A percentile compares a stretch with the other conserved stretches of the same genome.
Evolutionary conservation across 92 coral and sea anemone species (phyloP).

Genomic region (Hydrozoanthus gracilis): DNA sequence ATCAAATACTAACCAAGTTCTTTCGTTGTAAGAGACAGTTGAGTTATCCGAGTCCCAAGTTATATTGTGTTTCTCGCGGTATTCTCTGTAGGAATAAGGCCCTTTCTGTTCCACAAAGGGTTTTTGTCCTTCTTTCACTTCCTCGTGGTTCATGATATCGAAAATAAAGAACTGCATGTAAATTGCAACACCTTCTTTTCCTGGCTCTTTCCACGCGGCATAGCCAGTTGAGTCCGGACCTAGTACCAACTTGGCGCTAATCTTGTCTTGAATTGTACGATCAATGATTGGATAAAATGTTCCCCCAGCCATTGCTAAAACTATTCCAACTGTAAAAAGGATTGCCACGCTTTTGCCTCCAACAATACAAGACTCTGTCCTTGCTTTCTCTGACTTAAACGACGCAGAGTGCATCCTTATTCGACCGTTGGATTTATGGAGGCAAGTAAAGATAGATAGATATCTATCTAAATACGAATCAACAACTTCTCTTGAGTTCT

Average conservation of each 20-base stretch:
- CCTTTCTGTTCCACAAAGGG: slow-evolving; percentile 80
- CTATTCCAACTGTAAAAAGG: slow-evolving; percentile 72
- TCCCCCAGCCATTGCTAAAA: slow-evolving; percentile 64
- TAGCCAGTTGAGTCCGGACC: slow-evolving; percentile 71
- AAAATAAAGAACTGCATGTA: slow-evolving; percentile 84
- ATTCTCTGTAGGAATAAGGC: slow-evolving; percentile 91
- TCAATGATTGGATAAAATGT: slow-evolving; percentile 74
- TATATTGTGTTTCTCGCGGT: slow-evolving; percentile 74
- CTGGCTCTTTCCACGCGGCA: slow-evolving; percentile 72
- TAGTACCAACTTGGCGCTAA: slow-evolving; percentile 71
- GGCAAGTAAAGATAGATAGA: no score
- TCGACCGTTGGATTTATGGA: no score
- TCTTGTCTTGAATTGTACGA: slow-evolving; percentile 71
- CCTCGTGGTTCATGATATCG: slow-evolving; percentile 62
- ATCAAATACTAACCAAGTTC: slow-evolving; percentile 80
- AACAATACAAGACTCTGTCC: slow-evolving; percentile 58
- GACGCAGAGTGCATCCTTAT: slow-evolving; percentile 26
- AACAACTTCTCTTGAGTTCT: no score
- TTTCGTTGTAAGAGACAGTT: slow-evolving; percentile 84
- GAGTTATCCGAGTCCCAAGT: slow-evolving; percentile 71
- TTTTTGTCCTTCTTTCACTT: slow-evolving; percentile 61
- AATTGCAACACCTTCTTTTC: slow-evolving; percentile 62
- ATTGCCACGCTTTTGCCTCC: slow-evolving; percentile 79
- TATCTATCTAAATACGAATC: no score
- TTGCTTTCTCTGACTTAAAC: slow-evolving; percentile 5